Base-by-base conservation (phyloP, 2,797 vertebrate genomes). In the Neomorphus geoffroyi region DNA sequence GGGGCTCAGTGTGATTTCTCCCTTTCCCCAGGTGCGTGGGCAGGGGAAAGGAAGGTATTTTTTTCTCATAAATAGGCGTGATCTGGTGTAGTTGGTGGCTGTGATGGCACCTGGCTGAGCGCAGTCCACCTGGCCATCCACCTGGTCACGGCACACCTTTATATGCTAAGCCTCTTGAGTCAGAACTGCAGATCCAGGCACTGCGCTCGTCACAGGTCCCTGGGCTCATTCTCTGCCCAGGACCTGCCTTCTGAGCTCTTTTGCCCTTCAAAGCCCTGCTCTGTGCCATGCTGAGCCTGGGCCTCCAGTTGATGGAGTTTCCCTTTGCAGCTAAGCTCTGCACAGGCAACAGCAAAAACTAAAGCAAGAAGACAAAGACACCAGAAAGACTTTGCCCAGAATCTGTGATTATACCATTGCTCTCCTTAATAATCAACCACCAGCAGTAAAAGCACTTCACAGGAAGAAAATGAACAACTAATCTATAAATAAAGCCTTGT, bases 141-240 rank as follows among this genome's bases (percentile, higher is more conserved):
- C 28, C 27, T 22, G 0, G 0, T n/a, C 45, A 46, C 8, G 6
- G 21, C 22, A 11, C 0, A 8, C 26, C 57, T 22, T 35, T 9
- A 3, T 27, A 7, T 2, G 1, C 10, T 4, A 5, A 69, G 17
- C 23, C 41, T 27, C 43, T 67, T 2, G 2, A 90, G 28, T 8
- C 2, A 2, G 14, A 93, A 69, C 16, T 46, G 6, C 51, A 84
- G 41, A 35, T 58, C 10, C 56, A 43, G 66, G 19, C n/a, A 8
- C 22, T 1, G 3, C 0, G 0, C 27, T 30, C 2, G 0, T 33
- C 28, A 48, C 14, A 28, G 13, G 18, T 45, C 16, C n/a, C 21
- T 46, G 14, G 27, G 24, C 22, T 90, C 30, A 30, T 18, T 7
- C 23, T 6, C 14, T 78, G 33, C 18, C 51, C 5, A 3, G 37